Evolutionary conservation across 2,797 vertebrate genomes (phyloP), one percentile per base, ranked within the genome.

Genomic region (Parauchenoglanis ngamensis): DNA sequence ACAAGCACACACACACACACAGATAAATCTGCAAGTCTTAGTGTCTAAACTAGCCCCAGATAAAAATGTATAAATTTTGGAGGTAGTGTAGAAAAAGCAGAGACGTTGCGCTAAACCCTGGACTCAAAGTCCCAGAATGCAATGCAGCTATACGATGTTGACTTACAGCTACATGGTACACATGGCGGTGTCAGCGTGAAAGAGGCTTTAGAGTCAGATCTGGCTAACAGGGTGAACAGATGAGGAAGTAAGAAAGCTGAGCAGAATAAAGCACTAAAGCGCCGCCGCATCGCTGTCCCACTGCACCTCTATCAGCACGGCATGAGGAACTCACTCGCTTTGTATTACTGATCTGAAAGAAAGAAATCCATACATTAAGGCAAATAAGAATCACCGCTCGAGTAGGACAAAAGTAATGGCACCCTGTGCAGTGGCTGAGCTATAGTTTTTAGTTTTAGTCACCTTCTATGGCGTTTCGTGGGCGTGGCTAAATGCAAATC

Each of bases 1-100:
- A 6, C 44, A 46, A 3, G 10, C 85, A 21, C 59, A 49, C 90
- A 90, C 88, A 49, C 82, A 79, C 81, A 57, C 28, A 82, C 57
- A 82, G n/a, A 54, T 40, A 68, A 35, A 70, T 35, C 67, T 35
- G 67, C 17, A 35, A 21, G 7, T 19, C 31, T 35, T 70, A 10
- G 15, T 19, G 67, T 70, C 31, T 40, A 13, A 70, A 83, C 63
- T 28, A 65, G 63, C n/a, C 63, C 63, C n/a, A 65, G 63, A 13
- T 10, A 25, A 65, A 65, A 28, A n/a, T 25, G 4, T 13, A 12
- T 56, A 28, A 12, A 4, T n/a, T n/a, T 28, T 5, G n/a, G 11
- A 63, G 11, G 7, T 63, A n/a, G 10, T 31, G 65, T 7, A 31
- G 31, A 68, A 68, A 68, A 13, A 72, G 68, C 35, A 31, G 68